Evolutionary conservation across 2,113 vertebrate genomes (phyloP).

Genomic region (Irena cyanogastra): DNA sequence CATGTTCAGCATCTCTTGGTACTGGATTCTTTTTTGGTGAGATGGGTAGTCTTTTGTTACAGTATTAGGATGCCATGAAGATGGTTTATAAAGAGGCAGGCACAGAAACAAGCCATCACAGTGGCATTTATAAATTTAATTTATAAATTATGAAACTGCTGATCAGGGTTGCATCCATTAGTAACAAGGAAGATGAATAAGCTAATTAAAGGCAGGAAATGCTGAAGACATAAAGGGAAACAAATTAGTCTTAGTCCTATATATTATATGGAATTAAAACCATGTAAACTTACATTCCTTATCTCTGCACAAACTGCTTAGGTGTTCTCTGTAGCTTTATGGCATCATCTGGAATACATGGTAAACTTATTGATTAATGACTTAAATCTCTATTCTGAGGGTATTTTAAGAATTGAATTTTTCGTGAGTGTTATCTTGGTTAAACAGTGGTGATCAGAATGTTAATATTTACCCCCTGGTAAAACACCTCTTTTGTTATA

Average conservation of each 20-base stretch:
- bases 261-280: not conserved
- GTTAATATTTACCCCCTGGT: not conserved
- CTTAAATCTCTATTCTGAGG: not conserved
- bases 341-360: not conserved
- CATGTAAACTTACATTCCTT: not conserved
- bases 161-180: not conserved
- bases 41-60: not conserved
- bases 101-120: not conserved
- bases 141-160: not conserved
- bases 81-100: not conserved
- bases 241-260: not conserved
- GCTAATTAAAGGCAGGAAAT: not conserved
- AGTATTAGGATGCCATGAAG: not conserved
- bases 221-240: not conserved
- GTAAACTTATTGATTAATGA: not conserved
- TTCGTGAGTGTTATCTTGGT: not conserved
- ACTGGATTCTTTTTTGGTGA: not conserved
- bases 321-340: not conserved
- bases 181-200: not conserved
- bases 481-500: not conserved
- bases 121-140: not conserved
- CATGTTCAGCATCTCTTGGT: not conserved
- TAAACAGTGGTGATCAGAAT: not conserved
- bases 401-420: not conserved
- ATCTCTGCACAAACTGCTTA: not conserved